Base-by-base conservation (phyloP, 2,888 invertebrate species). In the Conus canariensis region DNA sequence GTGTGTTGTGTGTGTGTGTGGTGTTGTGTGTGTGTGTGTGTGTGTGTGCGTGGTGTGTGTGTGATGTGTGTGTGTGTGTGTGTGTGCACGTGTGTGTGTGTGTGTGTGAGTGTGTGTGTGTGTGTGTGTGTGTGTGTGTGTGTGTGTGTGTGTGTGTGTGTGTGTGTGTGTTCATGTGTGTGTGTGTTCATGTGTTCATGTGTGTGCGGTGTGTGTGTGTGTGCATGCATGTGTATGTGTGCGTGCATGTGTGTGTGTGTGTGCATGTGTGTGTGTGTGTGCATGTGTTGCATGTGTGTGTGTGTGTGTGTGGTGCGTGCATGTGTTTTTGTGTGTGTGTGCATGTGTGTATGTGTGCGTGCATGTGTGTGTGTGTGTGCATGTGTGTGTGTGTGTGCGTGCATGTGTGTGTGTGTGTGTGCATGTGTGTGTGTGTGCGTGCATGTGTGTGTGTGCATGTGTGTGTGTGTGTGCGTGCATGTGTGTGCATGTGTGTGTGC, bases 31-130 rank as follows among this genome's bases (percentile, higher is more conserved):
- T 70, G 70, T 70, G n/a, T 70, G 70, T n/a, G 70, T 70, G 70
- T n/a, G n/a, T 70, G n/a, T 70, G 16, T 70, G n/a, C 22, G 70
- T n/a, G n/a, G 70, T 22, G 70, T n/a, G 70, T n/a, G 70, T n/a
- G 16, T n/a, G 70, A n/a, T n/a, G 16, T n/a, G 70, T n/a, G 70
- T n/a, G 70, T n/a, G 70, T n/a, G 70, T n/a, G 70, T n/a, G 70
- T n/a, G 70, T 70, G 70, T 70, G 74, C 6, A 7, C 6, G 74
- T 74, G 74, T 74, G 74, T 74, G 74, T 74, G 74, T 74, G 74
- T 74, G 74, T 74, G 74, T 74, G 74, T 74, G n/a, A 5, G 74
- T 74, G 74, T 74, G 74, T 74, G 74, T 74, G 74, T 74, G 74
- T 3, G 7, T 74, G 74, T 6, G 74, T n/a, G 74, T 3, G 74